A percentile compares a stretch with the other conserved stretches of the same genome.
Conservation (phyloP, 2,888 invertebrate species). For the Aplocera efformata region DNA sequence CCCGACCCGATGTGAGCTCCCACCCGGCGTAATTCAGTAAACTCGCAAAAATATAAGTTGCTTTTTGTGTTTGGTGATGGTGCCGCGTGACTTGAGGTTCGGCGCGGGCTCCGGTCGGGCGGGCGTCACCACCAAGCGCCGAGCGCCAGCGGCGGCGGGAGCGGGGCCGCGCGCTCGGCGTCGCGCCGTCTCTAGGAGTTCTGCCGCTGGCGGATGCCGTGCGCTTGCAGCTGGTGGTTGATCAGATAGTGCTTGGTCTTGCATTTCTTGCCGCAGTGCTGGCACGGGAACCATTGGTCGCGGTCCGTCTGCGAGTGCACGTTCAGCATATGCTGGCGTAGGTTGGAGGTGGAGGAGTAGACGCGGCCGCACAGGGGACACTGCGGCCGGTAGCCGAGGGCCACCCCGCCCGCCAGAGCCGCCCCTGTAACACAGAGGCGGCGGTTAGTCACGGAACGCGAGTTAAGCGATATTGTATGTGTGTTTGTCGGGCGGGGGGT, state of each 20-base stretch:
- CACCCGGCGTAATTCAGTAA: conserved; percentile 44
- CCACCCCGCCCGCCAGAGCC: conserved; percentile 80
- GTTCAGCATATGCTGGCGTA: conserved; percentile 88
- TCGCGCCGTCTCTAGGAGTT: conserved; percentile 75
- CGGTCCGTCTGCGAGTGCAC: conserved; percentile 86
- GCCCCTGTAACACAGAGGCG: conserved; percentile 85
- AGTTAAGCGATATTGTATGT: conserved; percentile 69
- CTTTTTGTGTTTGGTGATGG: too few relatives aligned
- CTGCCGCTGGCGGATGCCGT: conserved; percentile 86
- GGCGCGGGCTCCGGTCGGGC: conserved; percentile 17
- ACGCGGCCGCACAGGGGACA: conserved; percentile 86
- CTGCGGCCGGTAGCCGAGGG: conserved; percentile 81
- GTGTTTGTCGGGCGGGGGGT: conserved; percentile 61
- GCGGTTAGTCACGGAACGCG: conserved; percentile 69
- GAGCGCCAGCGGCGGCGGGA: conserved; percentile 41
- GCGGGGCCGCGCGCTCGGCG: conserved; percentile 55
- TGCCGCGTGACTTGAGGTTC: too few relatives aligned
- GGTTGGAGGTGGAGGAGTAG: conserved; percentile 87
- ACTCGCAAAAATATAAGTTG: conserved; percentile 60
- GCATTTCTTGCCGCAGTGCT: conserved; percentile 87
- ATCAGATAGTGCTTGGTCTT: conserved; percentile 89
- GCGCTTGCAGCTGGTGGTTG: conserved; percentile 87
- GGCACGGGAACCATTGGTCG: conserved; percentile 86
- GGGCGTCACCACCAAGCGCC: conserved; percentile 44
- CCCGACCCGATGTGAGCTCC: conserved; percentile 52